phyloP scores from a whole-genome alignment of 2,113 vertebrate species.

The Lota lota region DNA sequence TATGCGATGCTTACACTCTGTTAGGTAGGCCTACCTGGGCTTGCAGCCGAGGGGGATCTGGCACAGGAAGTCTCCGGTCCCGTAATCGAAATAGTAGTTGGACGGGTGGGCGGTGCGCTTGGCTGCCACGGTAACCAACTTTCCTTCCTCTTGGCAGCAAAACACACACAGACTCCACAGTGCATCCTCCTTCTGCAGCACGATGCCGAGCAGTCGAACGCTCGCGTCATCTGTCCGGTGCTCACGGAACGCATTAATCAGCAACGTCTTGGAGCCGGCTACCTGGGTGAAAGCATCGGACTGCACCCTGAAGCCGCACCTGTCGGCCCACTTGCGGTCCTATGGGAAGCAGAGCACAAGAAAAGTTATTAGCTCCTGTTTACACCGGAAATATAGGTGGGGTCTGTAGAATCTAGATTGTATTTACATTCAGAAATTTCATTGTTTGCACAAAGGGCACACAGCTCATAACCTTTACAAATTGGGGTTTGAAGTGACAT shows the following conservation, averaged over 20 bases:
- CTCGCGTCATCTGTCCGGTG: background rate
- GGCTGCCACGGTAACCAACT: background rate
- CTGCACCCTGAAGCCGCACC: background rate
- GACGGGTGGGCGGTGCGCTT: background rate
- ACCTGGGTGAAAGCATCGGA: background rate
- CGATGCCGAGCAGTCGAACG: background rate
- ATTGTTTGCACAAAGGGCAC: no score
- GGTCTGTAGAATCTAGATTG: no score
- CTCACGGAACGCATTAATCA: background rate
- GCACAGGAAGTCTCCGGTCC: slow-evolving; percentile 7
- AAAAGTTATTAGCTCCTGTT: no score
- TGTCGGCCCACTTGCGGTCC: background rate
- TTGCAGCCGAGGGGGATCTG: background rate
- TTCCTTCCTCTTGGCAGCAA: background rate
- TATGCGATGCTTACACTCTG: no score
- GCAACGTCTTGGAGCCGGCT: background rate
- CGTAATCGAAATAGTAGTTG: background rate
- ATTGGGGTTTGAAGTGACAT: no score
- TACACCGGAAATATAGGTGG: no score
- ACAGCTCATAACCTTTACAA: no score
- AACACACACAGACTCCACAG: background rate
- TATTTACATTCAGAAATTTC: no score
- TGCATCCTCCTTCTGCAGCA: background rate
- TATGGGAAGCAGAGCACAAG: background rate
- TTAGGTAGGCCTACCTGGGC: background rate